These are phyloP conservation scores for Gymnoscelis rufifasciata DNA, from an alignment of 2,888 invertebrate species.

Conservation along the genomic window DNA sequence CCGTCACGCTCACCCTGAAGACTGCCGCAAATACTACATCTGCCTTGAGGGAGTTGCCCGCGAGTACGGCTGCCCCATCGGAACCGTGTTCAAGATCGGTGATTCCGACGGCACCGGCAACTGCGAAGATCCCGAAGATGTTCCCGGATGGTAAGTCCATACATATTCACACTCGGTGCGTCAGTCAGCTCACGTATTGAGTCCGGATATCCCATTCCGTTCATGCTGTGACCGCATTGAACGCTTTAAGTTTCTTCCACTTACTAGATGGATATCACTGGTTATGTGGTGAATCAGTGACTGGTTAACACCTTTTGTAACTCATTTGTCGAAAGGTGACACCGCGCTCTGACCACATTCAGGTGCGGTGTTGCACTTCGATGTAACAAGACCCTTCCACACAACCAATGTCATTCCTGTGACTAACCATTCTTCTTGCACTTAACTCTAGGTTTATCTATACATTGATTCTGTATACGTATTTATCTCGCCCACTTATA, in stretches of 20 bases:
- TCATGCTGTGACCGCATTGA: constrained; percentile 62
- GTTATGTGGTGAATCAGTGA: constrained; percentile 53
- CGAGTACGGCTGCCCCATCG: constrained; percentile 97
- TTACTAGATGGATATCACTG: constrained; percentile 56
- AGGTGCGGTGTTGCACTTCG: constrained; percentile 33
- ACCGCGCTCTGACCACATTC: constrained; percentile 25
- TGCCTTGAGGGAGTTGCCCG: constrained; percentile 93
- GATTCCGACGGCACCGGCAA: constrained; percentile 93
- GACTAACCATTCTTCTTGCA: constrained; percentile 74
- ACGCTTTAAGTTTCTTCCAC: constrained; percentile 51
- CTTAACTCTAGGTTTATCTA: constrained; percentile 33
- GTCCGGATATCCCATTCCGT: constrained; percentile 47
- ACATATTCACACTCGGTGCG: neutral
- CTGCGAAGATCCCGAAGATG: constrained; percentile 97
- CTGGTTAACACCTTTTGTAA: constrained; percentile 51
- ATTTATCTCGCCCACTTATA: constrained; percentile 48
- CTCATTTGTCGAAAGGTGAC: constrained; percentile 31
- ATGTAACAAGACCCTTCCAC: constrained; percentile 46
- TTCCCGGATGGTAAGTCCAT: constrained; percentile 93
- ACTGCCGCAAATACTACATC: constrained; percentile 97
- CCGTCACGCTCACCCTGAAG: constrained; percentile 95
- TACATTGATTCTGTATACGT: constrained; percentile 23
- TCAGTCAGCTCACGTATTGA: constrained; percentile 25
- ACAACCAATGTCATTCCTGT: constrained; percentile 64
- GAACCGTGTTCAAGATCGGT: constrained; percentile 96